A percentile compares a stretch with the other conserved stretches of the same genome.
phyloP scores from a whole-genome alignment of 2,888 invertebrate genomes.

The Girardia tigrina region DNA sequence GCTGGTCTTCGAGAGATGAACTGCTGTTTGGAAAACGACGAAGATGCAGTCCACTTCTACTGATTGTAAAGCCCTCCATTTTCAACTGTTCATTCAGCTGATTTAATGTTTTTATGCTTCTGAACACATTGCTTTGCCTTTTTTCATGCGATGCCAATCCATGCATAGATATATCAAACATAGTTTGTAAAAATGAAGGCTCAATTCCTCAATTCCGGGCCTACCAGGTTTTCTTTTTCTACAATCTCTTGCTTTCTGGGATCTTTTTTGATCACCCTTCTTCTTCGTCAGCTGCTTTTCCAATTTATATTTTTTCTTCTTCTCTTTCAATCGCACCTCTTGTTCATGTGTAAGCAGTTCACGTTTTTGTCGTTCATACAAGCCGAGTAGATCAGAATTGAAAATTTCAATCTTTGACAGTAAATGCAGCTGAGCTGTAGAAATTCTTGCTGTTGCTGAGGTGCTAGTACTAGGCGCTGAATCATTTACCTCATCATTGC shows the following conservation, averaged over 20 bases:
- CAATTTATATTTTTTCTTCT: no score
- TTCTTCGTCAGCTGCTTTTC: no score
- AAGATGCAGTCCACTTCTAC: not conserved
- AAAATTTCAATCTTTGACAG: constrained; percentile 17
- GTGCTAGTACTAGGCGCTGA: no score
- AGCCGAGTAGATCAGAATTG: not conserved
- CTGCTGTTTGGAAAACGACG: no score
- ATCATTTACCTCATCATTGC: not conserved
- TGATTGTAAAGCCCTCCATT: not conserved
- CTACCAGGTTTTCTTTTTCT: not conserved
- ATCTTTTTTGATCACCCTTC: not conserved
- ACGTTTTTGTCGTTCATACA: constrained; percentile 16
- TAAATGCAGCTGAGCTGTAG: not conserved
- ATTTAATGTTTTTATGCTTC: not conserved
- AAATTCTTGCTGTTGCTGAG: not conserved
- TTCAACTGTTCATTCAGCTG: not conserved
- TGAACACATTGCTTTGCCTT: not conserved
- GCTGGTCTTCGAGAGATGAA: not conserved
- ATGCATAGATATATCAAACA: not conserved
- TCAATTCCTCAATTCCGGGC: not conserved
- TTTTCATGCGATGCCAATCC: not conserved
- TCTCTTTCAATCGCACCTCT: not conserved
- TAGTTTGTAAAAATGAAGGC: not conserved
- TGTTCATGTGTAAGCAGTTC: constrained; percentile 6
- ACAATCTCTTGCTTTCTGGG: not conserved